Percentiles rank a stretch among this genome's conserved stretches.
phyloP scores from a whole-genome alignment of 1,140 invertebrate genomes.

The Nasonia longicornis region DNA sequence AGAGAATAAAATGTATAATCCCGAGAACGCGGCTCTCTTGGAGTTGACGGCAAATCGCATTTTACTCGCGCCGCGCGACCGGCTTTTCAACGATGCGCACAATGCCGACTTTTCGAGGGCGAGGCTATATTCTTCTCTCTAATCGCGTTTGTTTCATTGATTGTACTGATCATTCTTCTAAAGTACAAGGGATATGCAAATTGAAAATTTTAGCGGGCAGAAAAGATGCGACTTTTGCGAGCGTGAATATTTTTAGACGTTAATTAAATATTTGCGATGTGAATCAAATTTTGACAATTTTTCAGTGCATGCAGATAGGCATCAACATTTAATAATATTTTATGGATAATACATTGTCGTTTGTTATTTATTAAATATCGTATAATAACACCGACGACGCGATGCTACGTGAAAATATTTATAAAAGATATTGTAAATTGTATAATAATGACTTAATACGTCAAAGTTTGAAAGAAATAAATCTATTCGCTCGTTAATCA shows the following conservation, averaged over 20 bases:
- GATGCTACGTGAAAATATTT: no score
- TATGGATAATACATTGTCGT: no score
- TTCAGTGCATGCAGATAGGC: no score
- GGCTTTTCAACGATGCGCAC: conserved; percentile 4
- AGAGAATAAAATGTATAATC: not conserved
- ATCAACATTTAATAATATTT: no score
- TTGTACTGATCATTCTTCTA: not conserved
- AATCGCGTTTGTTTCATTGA: conserved; percentile 1
- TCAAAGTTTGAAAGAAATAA: not conserved
- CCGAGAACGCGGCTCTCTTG: not conserved
- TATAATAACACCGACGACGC: no score
- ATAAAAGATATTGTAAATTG: no score
- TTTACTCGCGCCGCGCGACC: not conserved
- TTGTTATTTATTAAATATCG: no score
- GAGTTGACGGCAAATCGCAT: conserved; percentile 10
- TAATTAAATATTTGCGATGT: not conserved
- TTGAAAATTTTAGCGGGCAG: not conserved
- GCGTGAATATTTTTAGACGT: not conserved
- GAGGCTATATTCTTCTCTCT: not conserved
- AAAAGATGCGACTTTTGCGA: not conserved
- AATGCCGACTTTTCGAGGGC: not conserved
- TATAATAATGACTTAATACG: not conserved
- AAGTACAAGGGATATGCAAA: not conserved
- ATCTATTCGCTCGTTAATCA: not conserved
- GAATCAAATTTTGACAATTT: no score